Conservation (phyloP, 2,888 invertebrate species). For the Didymodactylos carnosus region DNA sequence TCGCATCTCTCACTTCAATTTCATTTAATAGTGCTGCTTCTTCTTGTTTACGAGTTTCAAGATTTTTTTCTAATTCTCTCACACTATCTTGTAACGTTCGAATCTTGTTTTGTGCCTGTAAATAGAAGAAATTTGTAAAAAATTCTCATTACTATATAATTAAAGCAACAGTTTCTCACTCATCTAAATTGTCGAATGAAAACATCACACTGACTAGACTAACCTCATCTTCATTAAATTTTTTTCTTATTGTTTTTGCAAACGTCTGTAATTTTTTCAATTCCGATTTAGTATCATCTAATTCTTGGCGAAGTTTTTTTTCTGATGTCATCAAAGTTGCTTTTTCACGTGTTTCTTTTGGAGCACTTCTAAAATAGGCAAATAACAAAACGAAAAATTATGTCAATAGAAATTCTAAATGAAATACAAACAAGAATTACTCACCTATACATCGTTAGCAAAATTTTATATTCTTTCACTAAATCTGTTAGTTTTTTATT, state of each 20-base stretch:
- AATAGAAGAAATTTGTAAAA: slow-evolving; percentile 28
- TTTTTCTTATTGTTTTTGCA: slow-evolving; percentile 4
- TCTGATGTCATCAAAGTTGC: slow-evolving; percentile 27
- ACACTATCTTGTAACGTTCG: slow-evolving; percentile 81
- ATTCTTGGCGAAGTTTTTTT: slow-evolving; percentile 7
- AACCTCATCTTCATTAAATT: slow-evolving; percentile 4
- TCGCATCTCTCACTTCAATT: no score
- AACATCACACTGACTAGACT: neutral
- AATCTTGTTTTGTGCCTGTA: slow-evolving; percentile 76
- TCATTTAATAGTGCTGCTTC: slow-evolving; percentile 89
- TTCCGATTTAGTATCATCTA: slow-evolving; percentile 8
- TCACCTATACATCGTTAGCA: neutral
- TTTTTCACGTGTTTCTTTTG: slow-evolving; percentile 84
- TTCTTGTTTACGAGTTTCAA: slow-evolving; percentile 52
- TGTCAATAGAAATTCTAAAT: neutral
- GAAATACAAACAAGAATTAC: neutral
- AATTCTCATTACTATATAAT: no score
- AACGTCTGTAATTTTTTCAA: neutral
- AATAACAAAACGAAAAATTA: slow-evolving; percentile 39
- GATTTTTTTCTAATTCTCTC: slow-evolving; percentile 67
- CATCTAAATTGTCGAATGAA: no score
- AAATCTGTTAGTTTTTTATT: neutral
- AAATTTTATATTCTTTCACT: neutral
- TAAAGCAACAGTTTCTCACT: no score
- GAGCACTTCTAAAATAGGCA: slow-evolving; percentile 86